These are phyloP conservation scores for Lysandra coridon DNA, from an alignment of 2,888 invertebrate species.

Conservation along the genomic window DNA sequence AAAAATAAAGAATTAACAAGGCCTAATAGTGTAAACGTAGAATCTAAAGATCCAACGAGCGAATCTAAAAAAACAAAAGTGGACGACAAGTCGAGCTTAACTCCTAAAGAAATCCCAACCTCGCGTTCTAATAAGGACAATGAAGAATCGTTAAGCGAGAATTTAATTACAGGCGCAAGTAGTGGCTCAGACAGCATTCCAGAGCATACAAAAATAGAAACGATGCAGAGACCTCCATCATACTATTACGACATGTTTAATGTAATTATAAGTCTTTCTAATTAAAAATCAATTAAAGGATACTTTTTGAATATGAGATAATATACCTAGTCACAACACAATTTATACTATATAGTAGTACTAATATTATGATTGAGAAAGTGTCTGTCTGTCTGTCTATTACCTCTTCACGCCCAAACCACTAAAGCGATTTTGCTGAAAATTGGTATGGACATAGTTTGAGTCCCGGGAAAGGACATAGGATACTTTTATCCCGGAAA, in stretches of 20 bases:
- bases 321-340: neutral
- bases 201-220: neutral
- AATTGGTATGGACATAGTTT: too few relatives aligned
- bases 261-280: neutral
- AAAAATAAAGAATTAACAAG: neutral
- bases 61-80: neutral
- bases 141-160: neutral
- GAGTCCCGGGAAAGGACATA: too few relatives aligned
- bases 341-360: too few relatives aligned
- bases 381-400: too few relatives aligned
- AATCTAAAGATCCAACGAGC: neutral
- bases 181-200: neutral
- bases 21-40: neutral
- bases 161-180: neutral
- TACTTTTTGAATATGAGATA: neutral
- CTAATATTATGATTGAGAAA: too few relatives aligned
- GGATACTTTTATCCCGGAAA: too few relatives aligned
- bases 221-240: neutral
- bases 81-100: neutral
- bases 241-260: conserved; percentile 14
- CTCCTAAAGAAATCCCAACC: neutral
- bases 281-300: neutral
- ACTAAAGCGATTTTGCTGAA: too few relatives aligned
- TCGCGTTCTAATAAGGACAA: neutral
- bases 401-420: too few relatives aligned